A percentile compares a stretch with the other conserved stretches of the same genome.
Conservation (phyloP, 2,888 invertebrate genomes). For the Ecdyonurus torrentis region DNA sequence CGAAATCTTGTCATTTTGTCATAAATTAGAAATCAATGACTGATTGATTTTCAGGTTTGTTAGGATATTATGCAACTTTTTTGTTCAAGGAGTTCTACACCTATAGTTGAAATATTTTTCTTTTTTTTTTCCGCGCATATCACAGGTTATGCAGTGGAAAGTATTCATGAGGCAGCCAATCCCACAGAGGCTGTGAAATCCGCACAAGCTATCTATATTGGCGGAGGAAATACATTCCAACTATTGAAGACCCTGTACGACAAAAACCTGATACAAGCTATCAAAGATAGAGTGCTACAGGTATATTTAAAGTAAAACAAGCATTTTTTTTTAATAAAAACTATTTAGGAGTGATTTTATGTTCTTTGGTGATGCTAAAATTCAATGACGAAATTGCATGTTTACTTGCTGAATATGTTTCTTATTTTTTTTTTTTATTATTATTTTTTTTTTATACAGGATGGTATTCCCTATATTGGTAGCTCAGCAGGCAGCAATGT, state of each 20-base stretch:
- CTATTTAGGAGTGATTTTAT: neutral
- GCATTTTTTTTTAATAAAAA: neutral
- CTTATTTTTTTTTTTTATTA: slow-evolving; percentile 3
- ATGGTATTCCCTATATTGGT: slow-evolving; percentile 54
- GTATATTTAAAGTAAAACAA: slow-evolving; percentile 11
- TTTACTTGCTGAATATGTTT: neutral
- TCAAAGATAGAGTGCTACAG: slow-evolving; percentile 41
- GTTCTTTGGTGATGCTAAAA: no score
- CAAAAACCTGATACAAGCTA: slow-evolving; percentile 41
- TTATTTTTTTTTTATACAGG: slow-evolving; percentile 19
- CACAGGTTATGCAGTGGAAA: slow-evolving; percentile 38
- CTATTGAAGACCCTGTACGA: slow-evolving; percentile 54
- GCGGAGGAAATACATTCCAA: slow-evolving; percentile 68
- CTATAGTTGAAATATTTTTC: no score
- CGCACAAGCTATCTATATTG: slow-evolving; percentile 56
- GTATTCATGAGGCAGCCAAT: slow-evolving; percentile 41
- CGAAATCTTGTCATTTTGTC: no score
- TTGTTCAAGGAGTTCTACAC: no score
- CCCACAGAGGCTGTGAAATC: slow-evolving; percentile 36
- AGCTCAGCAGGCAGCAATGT: slow-evolving; percentile 74
- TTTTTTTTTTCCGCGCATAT: slow-evolving; percentile 10
- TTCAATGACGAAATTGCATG: neutral
- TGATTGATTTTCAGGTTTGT: no score
- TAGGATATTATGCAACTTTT: no score
- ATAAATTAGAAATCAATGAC: no score